Evolutionary conservation across 2,797 vertebrate genomes (phyloP), one percentile per base, ranked within the genome.

Genomic region (Notolepis coatsorum): DNA sequence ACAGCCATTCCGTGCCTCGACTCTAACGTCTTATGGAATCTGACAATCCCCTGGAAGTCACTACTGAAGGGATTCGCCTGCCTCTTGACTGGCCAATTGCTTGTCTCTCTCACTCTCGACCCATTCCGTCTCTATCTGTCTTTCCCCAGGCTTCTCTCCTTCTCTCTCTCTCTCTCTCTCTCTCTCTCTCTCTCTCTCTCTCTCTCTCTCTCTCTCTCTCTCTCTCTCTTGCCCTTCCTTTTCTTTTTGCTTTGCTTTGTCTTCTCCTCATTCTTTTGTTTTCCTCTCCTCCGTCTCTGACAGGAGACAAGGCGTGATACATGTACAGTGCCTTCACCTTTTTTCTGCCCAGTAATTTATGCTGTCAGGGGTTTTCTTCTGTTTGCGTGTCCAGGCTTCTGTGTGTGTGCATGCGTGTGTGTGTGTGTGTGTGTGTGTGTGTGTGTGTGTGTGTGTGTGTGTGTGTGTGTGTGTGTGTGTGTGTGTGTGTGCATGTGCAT

Each of bases 331-430:
- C 73, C 67, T 84, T 81, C 79, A 85, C 82, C 78, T 81, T 81
- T 80, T 77, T 24, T 42, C 65, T 55, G 0, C 63, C 68, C 65
- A 37, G 68, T 87, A 83, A 90, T 89, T 82, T 88, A 84, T 84
- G 81, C 83, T 88, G 88, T 87, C 78, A 80, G 63, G 65, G 70
- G 57, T 71, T 81, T 84, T 74, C 71, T 71, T 75, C 51, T 67
- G 73, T 86, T 87, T 78, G 73, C 72, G 84, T 28, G 71, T 61
- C 55, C 77, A 2, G 65, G 69, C 71, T 64, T 84, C 81, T 56
- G 54, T 73, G 74, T 79, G 71, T 68, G 77, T 65, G 79, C 60
- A 62, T 21, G 42, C 25, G 20, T 45, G 42, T 45, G 18, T 45
- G 42, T 45, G 42, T 21, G 18, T 21, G 39, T 42, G 45, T 25